These are phyloP conservation scores for Procambarus virginalis DNA, from an alignment of 1,140 invertebrate genomes.

Conservation along the genomic window DNA sequence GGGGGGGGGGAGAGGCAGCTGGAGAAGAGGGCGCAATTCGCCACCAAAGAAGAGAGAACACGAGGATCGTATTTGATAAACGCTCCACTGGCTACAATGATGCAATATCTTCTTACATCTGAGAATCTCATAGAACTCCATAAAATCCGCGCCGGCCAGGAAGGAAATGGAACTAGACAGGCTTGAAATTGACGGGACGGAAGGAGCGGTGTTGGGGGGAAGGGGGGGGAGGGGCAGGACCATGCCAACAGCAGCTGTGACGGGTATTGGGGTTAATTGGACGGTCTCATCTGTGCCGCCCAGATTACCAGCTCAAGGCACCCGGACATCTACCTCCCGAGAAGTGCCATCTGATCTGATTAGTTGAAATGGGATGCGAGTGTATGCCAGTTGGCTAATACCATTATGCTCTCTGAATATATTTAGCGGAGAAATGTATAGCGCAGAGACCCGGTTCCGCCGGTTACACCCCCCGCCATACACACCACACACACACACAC, in stretches of 20 bases:
- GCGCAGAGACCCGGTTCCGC: too few relatives aligned
- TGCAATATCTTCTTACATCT: background rate
- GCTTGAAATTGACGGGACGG: conserved; percentile 4
- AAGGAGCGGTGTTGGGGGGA: background rate
- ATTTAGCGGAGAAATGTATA: too few relatives aligned
- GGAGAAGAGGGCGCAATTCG: background rate
- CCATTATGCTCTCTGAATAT: too few relatives aligned
- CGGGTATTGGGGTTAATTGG: conserved; percentile 3
- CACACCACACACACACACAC: too few relatives aligned
- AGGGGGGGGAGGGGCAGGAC: background rate
- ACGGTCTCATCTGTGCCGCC: background rate
- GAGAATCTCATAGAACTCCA: background rate
- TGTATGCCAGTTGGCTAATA: background rate
- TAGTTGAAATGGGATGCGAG: background rate
- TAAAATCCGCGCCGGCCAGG: background rate
- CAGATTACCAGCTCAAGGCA: background rate
- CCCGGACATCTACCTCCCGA: background rate
- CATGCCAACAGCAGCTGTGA: background rate
- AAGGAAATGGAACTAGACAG: background rate
- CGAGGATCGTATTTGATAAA: background rate
- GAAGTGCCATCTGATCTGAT: background rate
- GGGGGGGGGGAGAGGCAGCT: too few relatives aligned
- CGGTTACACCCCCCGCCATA: too few relatives aligned
- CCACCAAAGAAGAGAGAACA: background rate
- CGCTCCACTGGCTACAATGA: background rate